These are phyloP conservation scores for Apamea monoglypha DNA, from an alignment of 2,888 invertebrate genomes.

Conservation along the genomic window DNA sequence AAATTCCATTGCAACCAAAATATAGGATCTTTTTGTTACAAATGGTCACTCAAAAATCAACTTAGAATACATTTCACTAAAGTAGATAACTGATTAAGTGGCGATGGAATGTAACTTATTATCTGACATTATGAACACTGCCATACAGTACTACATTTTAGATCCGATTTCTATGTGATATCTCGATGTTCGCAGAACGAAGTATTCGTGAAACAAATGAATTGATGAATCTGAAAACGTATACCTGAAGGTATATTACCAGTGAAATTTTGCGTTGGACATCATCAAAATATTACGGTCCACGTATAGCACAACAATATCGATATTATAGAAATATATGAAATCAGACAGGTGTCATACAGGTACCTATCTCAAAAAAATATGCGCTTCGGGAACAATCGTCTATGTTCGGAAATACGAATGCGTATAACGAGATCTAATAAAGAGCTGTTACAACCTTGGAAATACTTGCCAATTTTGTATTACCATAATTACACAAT, in stretches of 20 bases:
- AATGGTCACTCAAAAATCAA: not conserved
- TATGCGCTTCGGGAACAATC: slow-evolving; percentile 7
- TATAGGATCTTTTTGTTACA: not conserved
- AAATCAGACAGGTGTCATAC: not conserved
- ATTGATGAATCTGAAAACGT: slow-evolving; percentile 4
- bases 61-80: not conserved
- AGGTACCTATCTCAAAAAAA: not conserved
- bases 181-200: not conserved
- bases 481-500: not conserved
- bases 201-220: not conserved
- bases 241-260: too few relatives aligned
- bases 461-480: not conserved
- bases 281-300: slow-evolving; percentile 5
- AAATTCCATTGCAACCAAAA: not conserved
- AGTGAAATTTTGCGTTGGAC: slow-evolving; percentile 14
- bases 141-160: not conserved
- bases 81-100: not conserved
- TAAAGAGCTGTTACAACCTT: not conserved
- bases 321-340: slow-evolving; percentile 1
- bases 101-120: too few relatives aligned
- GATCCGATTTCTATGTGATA: not conserved
- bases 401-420: not conserved
- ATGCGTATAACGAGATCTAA: not conserved
- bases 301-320: slow-evolving; percentile 5
- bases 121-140: not conserved